Evolutionary conservation across 2,113 vertebrate genomes (phyloP).

Genomic region (Trinectes maculatus): DNA sequence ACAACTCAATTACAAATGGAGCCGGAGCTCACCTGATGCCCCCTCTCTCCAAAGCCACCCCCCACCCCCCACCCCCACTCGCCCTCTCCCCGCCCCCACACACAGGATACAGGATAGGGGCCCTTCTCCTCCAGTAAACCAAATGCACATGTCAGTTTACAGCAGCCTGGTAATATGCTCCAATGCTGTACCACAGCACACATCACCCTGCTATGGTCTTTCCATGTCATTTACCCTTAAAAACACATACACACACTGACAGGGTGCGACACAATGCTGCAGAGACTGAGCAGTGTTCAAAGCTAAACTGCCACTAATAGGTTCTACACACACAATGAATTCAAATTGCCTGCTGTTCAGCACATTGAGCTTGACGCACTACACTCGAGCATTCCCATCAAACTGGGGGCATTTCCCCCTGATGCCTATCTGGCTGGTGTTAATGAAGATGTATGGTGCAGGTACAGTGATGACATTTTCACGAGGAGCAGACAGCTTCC

Average conservation of each 20-base stretch:
- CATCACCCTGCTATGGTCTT: slow-evolving; percentile 20
- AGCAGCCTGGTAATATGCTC: slow-evolving; percentile 33
- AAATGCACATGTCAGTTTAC: slow-evolving; percentile 49
- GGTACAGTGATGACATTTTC: slow-evolving; percentile 68
- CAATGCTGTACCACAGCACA: slow-evolving; percentile 19
- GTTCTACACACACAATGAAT: slow-evolving; percentile 61
- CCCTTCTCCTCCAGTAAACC: no score
- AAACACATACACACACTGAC: slow-evolving; percentile 17
- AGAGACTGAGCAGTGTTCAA: slow-evolving; percentile 28
- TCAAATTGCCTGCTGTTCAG: slow-evolving; percentile 44
- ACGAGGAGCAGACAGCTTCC: slow-evolving; percentile 59
- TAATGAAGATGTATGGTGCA: slow-evolving; percentile 74
- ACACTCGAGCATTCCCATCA: slow-evolving; percentile 55
- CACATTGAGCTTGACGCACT: slow-evolving; percentile 37
- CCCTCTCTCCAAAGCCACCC: background rate
- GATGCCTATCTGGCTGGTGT: slow-evolving; percentile 49
- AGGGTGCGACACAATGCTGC: slow-evolving; percentile 18
- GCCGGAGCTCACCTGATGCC: slow-evolving; percentile 14
- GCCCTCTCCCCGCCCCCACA: slow-evolving; percentile 38
- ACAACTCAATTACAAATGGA: slow-evolving; percentile 62
- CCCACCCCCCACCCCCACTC: no score
- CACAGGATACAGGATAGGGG: no score
- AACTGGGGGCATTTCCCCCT: slow-evolving; percentile 60
- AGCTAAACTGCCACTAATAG: slow-evolving; percentile 60
- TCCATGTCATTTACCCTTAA: slow-evolving; percentile 32